Conservation (phyloP, 92 coral and sea anemone species). For the Phymanthus crucifer region DNA sequence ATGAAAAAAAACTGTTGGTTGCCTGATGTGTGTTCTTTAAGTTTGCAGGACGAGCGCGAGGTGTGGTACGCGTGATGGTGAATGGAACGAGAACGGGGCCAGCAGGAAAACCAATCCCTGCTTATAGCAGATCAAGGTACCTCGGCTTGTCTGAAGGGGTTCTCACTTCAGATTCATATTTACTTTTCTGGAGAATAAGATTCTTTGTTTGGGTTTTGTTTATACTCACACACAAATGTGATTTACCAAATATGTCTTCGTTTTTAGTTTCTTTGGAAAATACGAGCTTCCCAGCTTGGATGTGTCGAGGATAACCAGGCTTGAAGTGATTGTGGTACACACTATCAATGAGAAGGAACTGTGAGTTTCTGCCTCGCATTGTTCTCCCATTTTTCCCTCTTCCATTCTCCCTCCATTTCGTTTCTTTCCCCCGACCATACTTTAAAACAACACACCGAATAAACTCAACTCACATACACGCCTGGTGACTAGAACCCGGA, state of each 20-base stretch:
- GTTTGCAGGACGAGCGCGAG: conserved; percentile 80
- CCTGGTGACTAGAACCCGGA: too few species aligned
- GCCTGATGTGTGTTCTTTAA: not conserved
- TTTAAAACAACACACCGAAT: too few species aligned
- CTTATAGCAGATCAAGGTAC: conserved; percentile 60
- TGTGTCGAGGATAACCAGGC: conserved; percentile 37
- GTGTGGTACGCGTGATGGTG: conserved; percentile 71
- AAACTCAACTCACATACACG: too few species aligned
- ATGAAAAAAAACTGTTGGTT: not conserved
- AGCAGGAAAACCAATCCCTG: conserved; percentile 38
- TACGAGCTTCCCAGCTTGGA: conserved; percentile 62
- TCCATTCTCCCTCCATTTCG: too few species aligned
- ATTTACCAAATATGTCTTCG: not conserved
- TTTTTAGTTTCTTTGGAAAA: conserved; percentile 66
- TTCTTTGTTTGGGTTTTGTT: too few species aligned
- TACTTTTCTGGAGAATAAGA: too few species aligned
- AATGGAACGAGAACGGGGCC: conserved; percentile 48
- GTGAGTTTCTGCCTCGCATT: conserved; percentile 42
- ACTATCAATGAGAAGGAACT: conserved; percentile 35
- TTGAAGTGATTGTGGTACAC: conserved; percentile 59
- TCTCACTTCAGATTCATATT: too few species aligned
- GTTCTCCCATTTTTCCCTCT: not conserved
- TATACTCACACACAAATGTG: too few species aligned
- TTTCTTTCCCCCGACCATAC: not conserved
- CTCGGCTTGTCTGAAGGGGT: too few species aligned